Evolutionary conservation across 2,888 invertebrate species (phyloP), one percentile per base, ranked within the genome.

Genomic region (Pristionchus japonicus): DNA sequence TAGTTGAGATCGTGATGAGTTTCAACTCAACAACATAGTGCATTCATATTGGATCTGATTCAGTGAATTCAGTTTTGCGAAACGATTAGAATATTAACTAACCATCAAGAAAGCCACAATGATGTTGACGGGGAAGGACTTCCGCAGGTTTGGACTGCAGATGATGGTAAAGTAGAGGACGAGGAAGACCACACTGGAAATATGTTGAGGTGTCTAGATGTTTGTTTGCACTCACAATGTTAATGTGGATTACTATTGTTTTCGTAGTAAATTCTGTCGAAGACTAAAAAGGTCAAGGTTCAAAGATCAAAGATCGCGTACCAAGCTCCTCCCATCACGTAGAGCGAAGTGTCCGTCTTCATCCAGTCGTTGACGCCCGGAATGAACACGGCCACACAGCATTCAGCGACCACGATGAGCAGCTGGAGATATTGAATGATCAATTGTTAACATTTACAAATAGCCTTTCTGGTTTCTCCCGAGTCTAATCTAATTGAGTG

Each of bases 101-200:
- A 83, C 83, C 49, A 83, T 83, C 4, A 85, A 9, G 27, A 85
- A 85, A 9, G 85, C 85, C 27, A 64, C 4, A 3, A 85, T 6
- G 43, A 85, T 64, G 17, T 86, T 86, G 2, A 31, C 23, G 23
- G 86, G 86, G 57, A 86, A 86, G 4, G 7, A 15, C 9, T n/a
- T 49, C 15, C 86, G n/a, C 17, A 70, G 49, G 6, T 43, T 23
- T 3, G 11, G 3, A 0, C 40, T 49, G 64, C 86, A 86, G 49
- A 86, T 67, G 31, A 86, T 67, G 6, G 49, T 34, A 49, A 67
- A 86, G 64, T 86, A 86, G 67, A 86, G 49, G 11, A 86, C 40
- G 31, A 86, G 31, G 49, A 86, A 86, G 31, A 49, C 23, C 9
- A 49, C 70, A 31, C 86, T 86, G 49, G 27, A 86, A 67, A 6